A percentile compares a stretch with the other conserved stretches of the same genome.
Conservation (phyloP, 2,113 vertebrate species). For the Epinephelus lanceolatus region DNA sequence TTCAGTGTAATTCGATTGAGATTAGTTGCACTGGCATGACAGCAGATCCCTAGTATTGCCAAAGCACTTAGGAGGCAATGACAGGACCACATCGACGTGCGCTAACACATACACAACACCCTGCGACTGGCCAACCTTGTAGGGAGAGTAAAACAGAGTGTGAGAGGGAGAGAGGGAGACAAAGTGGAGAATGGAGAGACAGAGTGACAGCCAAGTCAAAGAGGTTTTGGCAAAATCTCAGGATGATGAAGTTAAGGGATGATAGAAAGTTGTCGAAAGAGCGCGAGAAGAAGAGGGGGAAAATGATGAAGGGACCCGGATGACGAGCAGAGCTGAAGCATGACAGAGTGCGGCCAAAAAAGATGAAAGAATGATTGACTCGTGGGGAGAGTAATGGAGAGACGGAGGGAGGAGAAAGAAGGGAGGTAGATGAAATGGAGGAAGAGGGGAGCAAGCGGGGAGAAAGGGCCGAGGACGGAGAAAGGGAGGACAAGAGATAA, state of each 20-base stretch:
- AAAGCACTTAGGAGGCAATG: conserved; percentile 87
- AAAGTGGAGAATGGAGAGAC: conserved; percentile 22
- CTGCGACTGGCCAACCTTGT: conserved; percentile 52
- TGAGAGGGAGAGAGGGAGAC: conserved; percentile 5
- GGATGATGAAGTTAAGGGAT: conserved; percentile 52
- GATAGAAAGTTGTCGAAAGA: conserved; percentile 57
- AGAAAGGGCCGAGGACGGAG: conserved; percentile 28
- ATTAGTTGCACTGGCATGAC: conserved; percentile 85
- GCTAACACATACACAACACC: conserved; percentile 75
- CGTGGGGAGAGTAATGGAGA: conserved; percentile 28
- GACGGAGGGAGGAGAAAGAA: conserved; percentile 19
- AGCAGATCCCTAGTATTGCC: conserved; percentile 84
- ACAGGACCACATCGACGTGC: conserved; percentile 80
- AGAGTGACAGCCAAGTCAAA: conserved; percentile 51
- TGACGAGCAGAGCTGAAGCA: conserved; percentile 50
- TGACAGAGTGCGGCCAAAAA: conserved; percentile 60
- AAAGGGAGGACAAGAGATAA: conserved; percentile 43
- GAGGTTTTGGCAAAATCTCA: conserved; percentile 45
- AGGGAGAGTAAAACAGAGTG: conserved; percentile 30
- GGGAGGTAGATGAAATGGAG: conserved; percentile 32
- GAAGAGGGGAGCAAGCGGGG: conserved; percentile 2
- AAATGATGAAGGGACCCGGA: conserved; percentile 56
- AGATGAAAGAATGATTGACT: conserved; percentile 59
- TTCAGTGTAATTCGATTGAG: conserved; percentile 85
- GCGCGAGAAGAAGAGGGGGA: conserved; percentile 38